These are phyloP conservation scores for Zophobas morio DNA, from an alignment of 1,140 invertebrate species.

Conservation along the genomic window DNA sequence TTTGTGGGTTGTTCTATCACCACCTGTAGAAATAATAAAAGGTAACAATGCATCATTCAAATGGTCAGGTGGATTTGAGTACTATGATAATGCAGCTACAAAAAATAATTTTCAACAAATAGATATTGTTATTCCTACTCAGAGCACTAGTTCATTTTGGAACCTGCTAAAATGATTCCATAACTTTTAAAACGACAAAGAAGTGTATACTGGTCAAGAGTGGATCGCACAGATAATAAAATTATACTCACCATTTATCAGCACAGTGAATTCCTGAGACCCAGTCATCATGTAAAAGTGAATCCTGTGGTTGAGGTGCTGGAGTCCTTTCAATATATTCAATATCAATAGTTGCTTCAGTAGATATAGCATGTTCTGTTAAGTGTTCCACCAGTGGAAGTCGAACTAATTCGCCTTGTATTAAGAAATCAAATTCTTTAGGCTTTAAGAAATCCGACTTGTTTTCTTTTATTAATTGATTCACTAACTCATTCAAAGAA, in stretches of 20 bases:
- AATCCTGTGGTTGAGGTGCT: conserved; percentile 91
- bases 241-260: conserved; percentile 75
- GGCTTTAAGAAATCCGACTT: conserved; percentile 68
- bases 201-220: no score
- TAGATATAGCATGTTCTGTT: conserved; percentile 76
- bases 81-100: no score
- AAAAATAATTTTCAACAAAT: no score
- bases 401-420: conserved; percentile 85
- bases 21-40: no score
- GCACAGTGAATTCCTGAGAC: conserved; percentile 85
- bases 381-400: conserved; percentile 79
- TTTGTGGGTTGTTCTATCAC: no score
- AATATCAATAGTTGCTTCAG: conserved; percentile 86
- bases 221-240: no score
- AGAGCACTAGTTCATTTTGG: no score
- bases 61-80: no score
- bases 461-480: conserved; percentile 83
- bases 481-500: conserved; percentile 86
- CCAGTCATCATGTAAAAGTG: conserved; percentile 96
- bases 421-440: conserved; percentile 91
- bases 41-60: no score
- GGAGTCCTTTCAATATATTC: conserved; percentile 93
- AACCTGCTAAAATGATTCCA: no score
- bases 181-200: no score
- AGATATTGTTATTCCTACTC: no score